These are phyloP conservation scores for Aplidium turbinatum DNA, from an alignment of 23 tunicate species.

Conservation along the genomic window DNA sequence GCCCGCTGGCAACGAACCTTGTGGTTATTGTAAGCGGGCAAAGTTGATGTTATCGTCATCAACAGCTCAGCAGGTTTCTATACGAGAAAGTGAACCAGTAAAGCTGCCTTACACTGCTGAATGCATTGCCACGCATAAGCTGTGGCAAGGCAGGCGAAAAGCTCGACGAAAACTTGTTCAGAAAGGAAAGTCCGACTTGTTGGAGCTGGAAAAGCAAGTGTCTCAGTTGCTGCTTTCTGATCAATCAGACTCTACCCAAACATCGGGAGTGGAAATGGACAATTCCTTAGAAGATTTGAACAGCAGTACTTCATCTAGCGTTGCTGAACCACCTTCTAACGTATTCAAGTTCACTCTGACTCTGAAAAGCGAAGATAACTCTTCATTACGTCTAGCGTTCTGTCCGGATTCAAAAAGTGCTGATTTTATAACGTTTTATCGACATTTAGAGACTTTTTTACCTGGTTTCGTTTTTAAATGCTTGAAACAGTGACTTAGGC, in stretches of 20 bases:
- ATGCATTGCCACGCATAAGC: slow-evolving; percentile 45
- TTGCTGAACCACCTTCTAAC: neutral
- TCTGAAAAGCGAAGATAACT: neutral
- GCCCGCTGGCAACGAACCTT: neutral
- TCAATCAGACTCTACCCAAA: neutral
- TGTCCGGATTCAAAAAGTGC: neutral
- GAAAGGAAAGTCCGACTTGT: slow-evolving; percentile 46
- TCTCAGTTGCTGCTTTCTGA: slow-evolving; percentile 71
- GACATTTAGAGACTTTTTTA: slow-evolving; percentile 60
- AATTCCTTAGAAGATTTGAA: slow-evolving; percentile 6
- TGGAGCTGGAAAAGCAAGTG: slow-evolving; percentile 69
- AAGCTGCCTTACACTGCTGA: slow-evolving; percentile 30
- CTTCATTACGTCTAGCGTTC: neutral
- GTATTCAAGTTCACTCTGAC: slow-evolving; percentile 11
- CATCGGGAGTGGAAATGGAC: neutral
- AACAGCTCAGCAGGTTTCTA: slow-evolving; percentile 4
- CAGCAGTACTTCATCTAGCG: slow-evolving; percentile 31
- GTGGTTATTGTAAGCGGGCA: slow-evolving; percentile 41
- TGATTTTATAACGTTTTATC: slow-evolving; percentile 56
- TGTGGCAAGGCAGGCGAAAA: slow-evolving; percentile 89
- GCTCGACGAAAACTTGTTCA: slow-evolving; percentile 63
- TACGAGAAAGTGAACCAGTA: neutral
- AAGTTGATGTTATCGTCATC: slow-evolving; percentile 43
- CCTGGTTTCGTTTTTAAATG: slow-evolving; percentile 61
- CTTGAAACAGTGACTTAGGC: slow-evolving; percentile 16